Percentiles rank a stretch among this genome's conserved stretches.
Evolutionary conservation across 1,140 invertebrate species (phyloP).

Genomic region (Portunus trituberculatus): DNA sequence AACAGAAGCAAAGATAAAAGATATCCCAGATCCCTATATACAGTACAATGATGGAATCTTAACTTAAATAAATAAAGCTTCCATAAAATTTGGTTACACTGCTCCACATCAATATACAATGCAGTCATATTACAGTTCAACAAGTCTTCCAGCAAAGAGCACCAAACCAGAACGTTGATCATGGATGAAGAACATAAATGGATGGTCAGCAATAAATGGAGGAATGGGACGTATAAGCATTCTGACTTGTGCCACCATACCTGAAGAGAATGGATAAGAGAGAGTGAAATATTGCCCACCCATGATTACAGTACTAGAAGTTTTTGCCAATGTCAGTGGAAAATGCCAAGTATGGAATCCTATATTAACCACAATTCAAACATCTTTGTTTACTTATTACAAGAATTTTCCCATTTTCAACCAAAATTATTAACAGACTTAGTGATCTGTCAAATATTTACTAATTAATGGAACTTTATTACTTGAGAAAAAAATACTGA

Average conservation of each 20-base stretch:
- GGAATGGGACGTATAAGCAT: constrained; percentile 27
- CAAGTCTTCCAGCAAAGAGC: constrained; percentile 48
- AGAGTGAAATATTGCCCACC: neutral
- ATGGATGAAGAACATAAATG: constrained; percentile 54
- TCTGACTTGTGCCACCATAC: constrained; percentile 14
- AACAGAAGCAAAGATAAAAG: neutral
- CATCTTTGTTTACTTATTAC: no score
- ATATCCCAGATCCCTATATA: neutral
- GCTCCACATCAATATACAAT: neutral
- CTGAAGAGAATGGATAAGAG: constrained; percentile 25
- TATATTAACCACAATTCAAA: no score
- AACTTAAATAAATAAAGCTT: neutral
- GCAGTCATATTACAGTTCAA: constrained; percentile 9
- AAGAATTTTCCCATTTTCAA: no score
- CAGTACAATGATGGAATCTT: neutral
- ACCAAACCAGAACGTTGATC: constrained; percentile 36
- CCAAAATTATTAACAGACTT: no score
- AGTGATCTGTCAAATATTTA: no score
- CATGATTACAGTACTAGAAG: neutral
- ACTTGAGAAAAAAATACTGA: no score
- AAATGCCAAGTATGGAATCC: neutral
- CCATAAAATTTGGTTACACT: neutral
- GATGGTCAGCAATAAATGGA: constrained; percentile 63
- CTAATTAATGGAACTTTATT: no score
- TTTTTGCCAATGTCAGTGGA: neutral